Base-by-base conservation (phyloP, 1,140 invertebrate genomes). In the Phymastichus coffea region DNA sequence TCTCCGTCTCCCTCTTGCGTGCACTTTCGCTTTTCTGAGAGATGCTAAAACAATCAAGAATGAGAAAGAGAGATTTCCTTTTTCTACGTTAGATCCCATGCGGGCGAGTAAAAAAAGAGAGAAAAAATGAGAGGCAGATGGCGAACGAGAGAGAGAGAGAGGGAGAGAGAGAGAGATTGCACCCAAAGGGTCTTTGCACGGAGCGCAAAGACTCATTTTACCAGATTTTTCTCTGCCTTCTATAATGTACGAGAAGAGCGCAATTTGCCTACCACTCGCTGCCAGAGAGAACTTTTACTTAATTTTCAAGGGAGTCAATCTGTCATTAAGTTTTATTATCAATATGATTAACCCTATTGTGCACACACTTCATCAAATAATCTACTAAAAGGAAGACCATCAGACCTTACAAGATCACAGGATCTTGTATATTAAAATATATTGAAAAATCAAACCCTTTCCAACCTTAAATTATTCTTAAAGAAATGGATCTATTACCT, bases 11-110 rank as follows among this genome's bases (percentile, higher is more conserved):
- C 15, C 15, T 37, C 15, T 37, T 14, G 3, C 48, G 22, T 22
- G 48, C 33, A 51, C 48, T 51, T 51, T 51, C 48, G 12, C 35
- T 51, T 51, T 51, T 51, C 43, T 14, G n/a, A 20, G 15, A 41
- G 38, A 41, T 19, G 38, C 38, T 41, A 41, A 41, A 41, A 41
- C 38, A 41, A 41, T 41, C 38, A 19, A 20, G 38, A 20, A 15
- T 17, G 7, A 7, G n/a, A n/a, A n/a, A n/a, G n/a, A n/a, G 20
- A 20, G 8, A 44, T 46, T n/a, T n/a, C 14, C 14, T 15, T 25
- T 17, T 19, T 4, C 4, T 41, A 6, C 4, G 40, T 19, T 19
- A 6, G 14, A 2, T n/a, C 26, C n/a, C n/a, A n/a, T n/a, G n/a
- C n/a, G n/a, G n/a, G n/a, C n/a, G n/a, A n/a, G n/a, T n/a, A n/a